A percentile compares a stretch with the other conserved stretches of the same genome.
Conservation (phyloP, 2,797 vertebrate species). For the Leucoraja ocellata region DNA sequence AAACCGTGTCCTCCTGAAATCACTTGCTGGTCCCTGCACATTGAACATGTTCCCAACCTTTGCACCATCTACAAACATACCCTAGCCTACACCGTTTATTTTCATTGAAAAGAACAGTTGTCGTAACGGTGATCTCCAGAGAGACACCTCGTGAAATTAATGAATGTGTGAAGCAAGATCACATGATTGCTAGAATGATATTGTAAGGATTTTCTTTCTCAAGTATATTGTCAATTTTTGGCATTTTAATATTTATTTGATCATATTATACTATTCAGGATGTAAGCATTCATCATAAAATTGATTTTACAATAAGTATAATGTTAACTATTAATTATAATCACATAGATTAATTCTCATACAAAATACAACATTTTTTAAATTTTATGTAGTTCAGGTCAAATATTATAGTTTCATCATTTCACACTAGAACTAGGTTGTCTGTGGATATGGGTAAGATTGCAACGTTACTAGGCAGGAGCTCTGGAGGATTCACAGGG, state of each 20-base stretch:
- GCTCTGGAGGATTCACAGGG: no score
- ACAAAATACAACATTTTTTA: neutral
- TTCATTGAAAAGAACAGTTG: neutral
- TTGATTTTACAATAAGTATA: neutral
- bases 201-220: neutral
- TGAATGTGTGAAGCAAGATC: neutral
- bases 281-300: neutral
- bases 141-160: neutral
- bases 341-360: neutral
- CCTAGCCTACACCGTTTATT: no score
- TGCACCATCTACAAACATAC: no score
- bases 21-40: neutral
- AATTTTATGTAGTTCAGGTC: slow-evolving; percentile 14
- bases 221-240: neutral
- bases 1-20: neutral
- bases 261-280: neutral
- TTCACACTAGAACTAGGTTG: no score
- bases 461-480: no score
- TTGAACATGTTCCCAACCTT: neutral
- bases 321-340: neutral
- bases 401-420: neutral
- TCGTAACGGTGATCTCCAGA: neutral
- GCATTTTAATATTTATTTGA: no score
- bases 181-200: neutral
- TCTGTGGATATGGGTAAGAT: neutral